Percentiles rank a stretch among this genome's conserved stretches.
Evolutionary conservation across 2,797 vertebrate genomes (phyloP).

Genomic region (Pseudocheirus occidentalis): DNA sequence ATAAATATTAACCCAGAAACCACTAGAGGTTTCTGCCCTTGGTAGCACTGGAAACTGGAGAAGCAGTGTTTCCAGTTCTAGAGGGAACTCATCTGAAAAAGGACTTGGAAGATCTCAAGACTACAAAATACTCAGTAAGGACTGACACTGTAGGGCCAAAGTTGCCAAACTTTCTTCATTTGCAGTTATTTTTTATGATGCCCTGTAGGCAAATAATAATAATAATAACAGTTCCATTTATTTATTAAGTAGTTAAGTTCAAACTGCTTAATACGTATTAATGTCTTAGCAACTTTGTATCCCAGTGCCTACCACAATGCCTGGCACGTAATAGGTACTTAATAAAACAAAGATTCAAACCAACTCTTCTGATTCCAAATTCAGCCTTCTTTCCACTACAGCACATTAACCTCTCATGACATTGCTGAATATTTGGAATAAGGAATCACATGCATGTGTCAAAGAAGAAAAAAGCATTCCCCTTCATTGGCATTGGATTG

Average conservation of each 20-base stretch:
- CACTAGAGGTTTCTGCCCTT: not conserved
- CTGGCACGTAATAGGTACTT: no score
- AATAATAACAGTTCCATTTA: not conserved
- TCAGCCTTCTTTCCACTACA: no score
- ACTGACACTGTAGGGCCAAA: not conserved
- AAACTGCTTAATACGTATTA: not conserved
- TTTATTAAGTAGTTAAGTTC: not conserved
- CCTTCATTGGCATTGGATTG: not conserved
- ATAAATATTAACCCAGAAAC: not conserved
- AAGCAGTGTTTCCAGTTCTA: not conserved
- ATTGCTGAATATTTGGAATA: no score
- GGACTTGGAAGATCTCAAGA: not conserved
- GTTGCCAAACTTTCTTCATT: not conserved
- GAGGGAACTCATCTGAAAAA: not conserved
- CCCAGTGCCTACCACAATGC: no score
- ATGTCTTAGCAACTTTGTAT: not conserved
- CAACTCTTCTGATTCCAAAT: no score
- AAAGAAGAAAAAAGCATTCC: conserved; percentile 40
- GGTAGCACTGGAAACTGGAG: not conserved
- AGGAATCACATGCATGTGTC: no score
- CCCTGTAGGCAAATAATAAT: not conserved
- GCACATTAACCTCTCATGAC: no score
- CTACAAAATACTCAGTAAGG: not conserved
- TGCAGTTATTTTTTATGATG: not conserved
- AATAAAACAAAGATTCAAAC: no score